Conservation (phyloP, 2,888 invertebrate species). For the Embidobia sp. region DNA sequence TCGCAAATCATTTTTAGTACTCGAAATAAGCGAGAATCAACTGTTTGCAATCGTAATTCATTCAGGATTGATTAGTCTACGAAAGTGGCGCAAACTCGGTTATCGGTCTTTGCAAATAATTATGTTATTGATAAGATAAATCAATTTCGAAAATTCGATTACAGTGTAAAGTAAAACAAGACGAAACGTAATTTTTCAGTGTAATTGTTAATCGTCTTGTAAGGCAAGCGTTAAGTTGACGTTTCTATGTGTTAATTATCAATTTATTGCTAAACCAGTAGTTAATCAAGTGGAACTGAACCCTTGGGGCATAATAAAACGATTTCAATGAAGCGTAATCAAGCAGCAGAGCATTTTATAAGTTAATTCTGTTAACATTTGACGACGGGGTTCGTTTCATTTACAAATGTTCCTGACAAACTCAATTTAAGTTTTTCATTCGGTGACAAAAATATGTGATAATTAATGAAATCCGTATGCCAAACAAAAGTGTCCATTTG, state of each 20-base stretch:
- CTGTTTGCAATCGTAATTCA: too few relatives aligned
- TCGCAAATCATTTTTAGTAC: too few relatives aligned
- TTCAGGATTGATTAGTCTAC: slow-evolving; percentile 26
- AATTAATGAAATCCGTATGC: slow-evolving; percentile 18
- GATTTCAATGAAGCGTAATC: slow-evolving; percentile 56
- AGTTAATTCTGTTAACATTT: slow-evolving; percentile 53
- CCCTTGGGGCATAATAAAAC: slow-evolving; percentile 44
- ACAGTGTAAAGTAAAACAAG: slow-evolving; percentile 10
- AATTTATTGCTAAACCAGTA: slow-evolving; percentile 45
- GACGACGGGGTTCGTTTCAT: slow-evolving; percentile 19
- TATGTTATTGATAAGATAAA: slow-evolving; percentile 44
- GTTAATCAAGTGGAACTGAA: slow-evolving; percentile 46
- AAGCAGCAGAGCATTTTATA: slow-evolving; percentile 35
- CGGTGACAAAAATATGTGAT: slow-evolving; percentile 12
- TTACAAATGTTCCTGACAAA: slow-evolving; percentile 27
- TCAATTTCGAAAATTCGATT: slow-evolving; percentile 23
- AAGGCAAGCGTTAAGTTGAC: slow-evolving; percentile 3
- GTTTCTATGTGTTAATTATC: slow-evolving; percentile 44
- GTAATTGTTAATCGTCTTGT: slow-evolving; percentile 22
- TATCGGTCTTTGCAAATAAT: slow-evolving; percentile 31
- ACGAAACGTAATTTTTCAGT: slow-evolving; percentile 16
- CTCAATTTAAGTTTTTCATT: background rate
- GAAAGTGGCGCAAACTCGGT: slow-evolving; percentile 12
- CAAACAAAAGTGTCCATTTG: slow-evolving; percentile 30
- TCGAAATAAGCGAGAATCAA: too few relatives aligned